phyloP scores from a whole-genome alignment of 1,140 invertebrate species.

The Cydia splendana region DNA sequence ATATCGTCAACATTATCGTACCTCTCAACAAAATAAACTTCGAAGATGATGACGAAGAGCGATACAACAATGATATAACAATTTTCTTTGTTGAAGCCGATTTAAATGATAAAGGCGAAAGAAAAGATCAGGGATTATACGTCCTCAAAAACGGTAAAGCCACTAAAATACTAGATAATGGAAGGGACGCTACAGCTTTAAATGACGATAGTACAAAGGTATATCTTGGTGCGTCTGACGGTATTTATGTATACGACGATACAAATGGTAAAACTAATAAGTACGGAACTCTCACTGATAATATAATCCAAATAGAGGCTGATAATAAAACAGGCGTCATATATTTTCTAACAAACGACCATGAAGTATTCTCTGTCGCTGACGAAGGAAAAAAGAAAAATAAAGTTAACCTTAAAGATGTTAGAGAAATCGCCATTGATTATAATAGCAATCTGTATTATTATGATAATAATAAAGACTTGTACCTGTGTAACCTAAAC shows the following conservation, averaged over 20 bases:
- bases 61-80: constrained; percentile 18
- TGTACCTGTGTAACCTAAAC: constrained; percentile 45
- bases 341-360: constrained; percentile 57
- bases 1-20: constrained; percentile 58
- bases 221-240: constrained; percentile 57
- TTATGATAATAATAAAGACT: constrained; percentile 50
- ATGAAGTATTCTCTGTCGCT: constrained; percentile 56
- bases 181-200: constrained; percentile 50
- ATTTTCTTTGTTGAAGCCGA: constrained; percentile 60
- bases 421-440: constrained; percentile 58
- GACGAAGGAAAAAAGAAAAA: constrained; percentile 54
- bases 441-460: constrained; percentile 57
- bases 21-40: constrained; percentile 63
- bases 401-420: constrained; percentile 46
- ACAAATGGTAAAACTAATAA: constrained; percentile 50
- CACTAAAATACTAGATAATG: constrained; percentile 56
- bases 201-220: constrained; percentile 51
- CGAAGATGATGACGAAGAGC: constrained; percentile 39
- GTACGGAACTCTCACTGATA: constrained; percentile 59
- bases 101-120: constrained; percentile 41
- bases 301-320: constrained; percentile 54
- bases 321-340: constrained; percentile 48
- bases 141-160: constrained; percentile 41
- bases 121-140: constrained; percentile 52
- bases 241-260: constrained; percentile 56